Evolutionary conservation across 2,888 invertebrate species (phyloP), one percentile per base, ranked within the genome.

Genomic region (Cistogaster globosa): DNA sequence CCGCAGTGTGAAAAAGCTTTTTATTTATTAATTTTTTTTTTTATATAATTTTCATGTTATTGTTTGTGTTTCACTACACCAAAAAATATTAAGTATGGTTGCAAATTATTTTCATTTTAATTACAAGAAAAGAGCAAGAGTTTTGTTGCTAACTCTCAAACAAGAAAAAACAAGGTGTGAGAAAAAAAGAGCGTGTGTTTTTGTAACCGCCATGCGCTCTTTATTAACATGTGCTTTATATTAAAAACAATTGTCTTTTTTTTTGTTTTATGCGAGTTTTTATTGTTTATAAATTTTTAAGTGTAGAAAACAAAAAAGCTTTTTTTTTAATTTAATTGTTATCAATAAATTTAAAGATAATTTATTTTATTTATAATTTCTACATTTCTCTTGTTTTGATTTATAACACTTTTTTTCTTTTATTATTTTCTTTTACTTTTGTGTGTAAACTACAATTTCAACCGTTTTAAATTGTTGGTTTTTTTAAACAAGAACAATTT

Each of bases 271-370:
- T 42, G 45, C 32, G 42, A 48, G 26, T 45, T 69, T 72, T 74
- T 74, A 65, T 74, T 80, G 55, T 65, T 75, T 77, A 69, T 77
- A 77, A 63, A 57, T 74, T 60, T 77, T 60, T 57, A 38, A 77
- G 67, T 51, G 22, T 45, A 57, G 51, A 51, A 68, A 67, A 65
- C 36, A 51, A 68, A 72, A 76, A 79, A 69, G 57, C 22, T 63
- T 76, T 82, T 83, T 57, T 71, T 71, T 42, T 6, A 63, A 71
- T 71, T 72, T 83, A 83, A 77, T 83, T 83, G 82, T 83, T 83
- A 83, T 83, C 82, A 83, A 77, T 83, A 77, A 71, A 77, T 71
- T 83, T 65, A 71, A 83, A 83, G 82, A 77, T 79, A 79, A 79
- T 75, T 74, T 79, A 78, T 79, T 75, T 83, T 16, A 48, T 16